Percentiles rank a stretch among this genome's conserved stretches.
phyloP scores from a whole-genome alignment of 2,113 vertebrate species.

The Thinocorus orbignyianus region DNA sequence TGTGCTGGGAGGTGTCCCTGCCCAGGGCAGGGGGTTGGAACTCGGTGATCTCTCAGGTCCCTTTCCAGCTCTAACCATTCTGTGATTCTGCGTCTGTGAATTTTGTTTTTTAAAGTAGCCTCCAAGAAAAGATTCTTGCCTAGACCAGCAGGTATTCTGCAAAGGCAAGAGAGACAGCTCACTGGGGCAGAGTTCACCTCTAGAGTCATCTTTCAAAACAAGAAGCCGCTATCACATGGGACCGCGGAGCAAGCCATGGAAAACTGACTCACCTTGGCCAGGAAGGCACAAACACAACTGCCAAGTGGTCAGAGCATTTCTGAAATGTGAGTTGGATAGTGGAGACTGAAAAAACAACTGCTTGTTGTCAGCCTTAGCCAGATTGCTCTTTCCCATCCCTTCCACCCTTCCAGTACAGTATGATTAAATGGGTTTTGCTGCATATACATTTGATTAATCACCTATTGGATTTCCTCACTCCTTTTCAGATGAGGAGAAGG shows the following conservation, averaged over 20 bases:
- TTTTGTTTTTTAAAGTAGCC: not conserved
- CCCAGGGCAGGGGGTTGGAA: not conserved
- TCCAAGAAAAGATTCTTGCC: not conserved
- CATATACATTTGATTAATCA: not conserved
- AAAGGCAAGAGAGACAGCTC: not conserved
- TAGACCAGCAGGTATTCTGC: not conserved
- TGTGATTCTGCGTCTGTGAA: not conserved
- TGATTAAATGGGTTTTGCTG: not conserved
- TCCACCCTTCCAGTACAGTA: not conserved
- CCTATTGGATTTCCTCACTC: too few species aligned
- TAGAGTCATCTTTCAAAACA: conserved; percentile 30
- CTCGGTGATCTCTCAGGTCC: not conserved
- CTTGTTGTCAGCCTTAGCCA: not conserved
- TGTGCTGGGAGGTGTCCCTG: not conserved
- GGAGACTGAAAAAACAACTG: not conserved
- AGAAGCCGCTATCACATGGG: not conserved
- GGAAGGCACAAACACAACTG: not conserved
- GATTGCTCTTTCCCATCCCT: not conserved
- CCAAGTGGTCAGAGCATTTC: not conserved
- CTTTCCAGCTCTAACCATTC: not conserved
- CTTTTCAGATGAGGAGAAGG: not conserved
- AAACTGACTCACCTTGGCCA: not conserved
- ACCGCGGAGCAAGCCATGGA: not conserved
- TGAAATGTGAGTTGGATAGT: not conserved
- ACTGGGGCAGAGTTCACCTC: not conserved